Base-by-base conservation (phyloP, 2,797 vertebrate species). In the Tympanoctomys barrerae region DNA sequence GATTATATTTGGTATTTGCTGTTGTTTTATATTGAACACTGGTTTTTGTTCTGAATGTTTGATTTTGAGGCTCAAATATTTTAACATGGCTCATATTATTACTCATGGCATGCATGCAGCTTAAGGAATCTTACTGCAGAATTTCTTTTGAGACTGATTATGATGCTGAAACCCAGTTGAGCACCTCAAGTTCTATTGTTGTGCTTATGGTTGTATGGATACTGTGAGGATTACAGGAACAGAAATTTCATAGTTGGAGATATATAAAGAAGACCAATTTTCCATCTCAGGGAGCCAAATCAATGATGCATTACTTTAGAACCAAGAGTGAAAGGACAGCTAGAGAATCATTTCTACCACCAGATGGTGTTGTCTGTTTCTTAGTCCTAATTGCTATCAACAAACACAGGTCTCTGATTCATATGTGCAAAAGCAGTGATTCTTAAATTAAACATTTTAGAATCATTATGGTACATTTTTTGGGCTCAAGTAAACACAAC, bases 371-470 rank as follows among this genome's bases (percentile, higher is more conserved):
- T 98, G 97, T 98, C 98, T 98, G 98, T 97, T 98, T 98, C 97
- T 98, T 57, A 98, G 97, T 97, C 95, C 97, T 98, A 98, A 98
- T 98, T 98, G 97, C 97, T 97, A 98, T 98, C 98, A 99, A 98
- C 98, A 98, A 99, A 98, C 97, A 97, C 88, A 97, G 98, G 97
- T 97, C 97, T 98, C 98, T 98, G 98, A 98, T 98, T 99, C 98
- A 98, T 98, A 98, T 95, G 97, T 98, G 98, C n/a, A 96, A 96
- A 98, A 71, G 96, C 98, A 97, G 88, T 96, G 97, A 97, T 98
- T 98, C 97, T 98, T 98, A 98, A 98, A 98, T 98, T 98, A 99
- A 98, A 98, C 98, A 98, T 98, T 98, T 98, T 98, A 97, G 97
- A 98, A 97, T 98, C 97, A 98, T 98, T 98, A 98, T 82, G 94